These are phyloP conservation scores for Ataeniobius toweri DNA, from an alignment of 2,797 vertebrate genomes.

Conservation along the genomic window DNA sequence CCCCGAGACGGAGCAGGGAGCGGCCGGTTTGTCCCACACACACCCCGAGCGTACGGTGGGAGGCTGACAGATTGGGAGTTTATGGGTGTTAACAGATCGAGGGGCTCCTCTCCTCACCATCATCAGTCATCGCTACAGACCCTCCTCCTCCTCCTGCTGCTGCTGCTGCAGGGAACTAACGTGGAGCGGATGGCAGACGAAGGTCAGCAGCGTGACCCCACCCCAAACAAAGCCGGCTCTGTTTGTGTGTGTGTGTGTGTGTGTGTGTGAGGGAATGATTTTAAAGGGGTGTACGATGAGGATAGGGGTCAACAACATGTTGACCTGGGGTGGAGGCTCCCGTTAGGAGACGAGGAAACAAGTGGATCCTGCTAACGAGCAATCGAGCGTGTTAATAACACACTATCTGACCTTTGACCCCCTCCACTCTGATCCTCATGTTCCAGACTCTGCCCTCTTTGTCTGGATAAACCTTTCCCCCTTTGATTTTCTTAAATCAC, in stretches of 20 bases:
- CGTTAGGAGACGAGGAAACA: background rate
- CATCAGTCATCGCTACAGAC: constrained; percentile 67
- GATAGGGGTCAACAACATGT: constrained; percentile 58
- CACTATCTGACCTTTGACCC: constrained; percentile 1
- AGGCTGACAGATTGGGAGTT: constrained; percentile 76
- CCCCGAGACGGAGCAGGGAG: constrained; percentile 47
- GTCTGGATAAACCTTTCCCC: too few species aligned
- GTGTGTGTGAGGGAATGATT: constrained; percentile 25
- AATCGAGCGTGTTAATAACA: constrained; percentile 20
- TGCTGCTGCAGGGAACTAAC: constrained; percentile 51
- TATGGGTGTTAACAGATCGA: constrained; percentile 77
- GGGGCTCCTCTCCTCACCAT: constrained; percentile 68
- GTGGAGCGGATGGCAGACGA: constrained; percentile 24
- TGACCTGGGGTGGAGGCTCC: constrained; percentile 32
- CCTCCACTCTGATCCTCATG: too few species aligned
- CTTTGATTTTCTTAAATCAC: background rate
- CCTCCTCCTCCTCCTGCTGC: constrained; percentile 45
- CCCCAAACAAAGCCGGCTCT: constrained; percentile 45
- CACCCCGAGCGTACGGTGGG: constrained; percentile 26
- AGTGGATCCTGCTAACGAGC: constrained; percentile 33
- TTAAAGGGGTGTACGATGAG: constrained; percentile 35
- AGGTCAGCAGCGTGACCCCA: constrained; percentile 46
- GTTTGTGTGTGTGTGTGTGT: too few species aligned
- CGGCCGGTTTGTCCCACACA: constrained; percentile 44
- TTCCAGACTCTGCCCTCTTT: background rate